Base-by-base conservation (phyloP, 2,113 vertebrate species). In the Pseudolaguvia tuberculata region DNA sequence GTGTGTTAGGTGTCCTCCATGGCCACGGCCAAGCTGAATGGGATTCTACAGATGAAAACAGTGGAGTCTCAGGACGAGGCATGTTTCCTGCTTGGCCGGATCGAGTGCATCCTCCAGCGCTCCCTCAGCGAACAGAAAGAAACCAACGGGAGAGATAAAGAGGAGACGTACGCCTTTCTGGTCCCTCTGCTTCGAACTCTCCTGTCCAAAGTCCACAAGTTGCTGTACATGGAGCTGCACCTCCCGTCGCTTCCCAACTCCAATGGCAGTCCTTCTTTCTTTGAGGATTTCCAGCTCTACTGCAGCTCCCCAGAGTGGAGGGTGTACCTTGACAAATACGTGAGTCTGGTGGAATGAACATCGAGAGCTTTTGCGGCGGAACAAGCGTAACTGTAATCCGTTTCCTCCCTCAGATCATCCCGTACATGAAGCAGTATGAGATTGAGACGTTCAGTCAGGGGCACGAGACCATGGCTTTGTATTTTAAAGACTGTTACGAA, bases 351-450 rank as follows among this genome's bases (percentile, higher is more conserved):
- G 7, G 8, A 18, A 20, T 23, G 47, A 27, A 27, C 14, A 35
- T 12, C 5, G 14, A n/a, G 29, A 58, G 18, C 48, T 74, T 25
- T 35, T 35, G n/a, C n/a, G n/a, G n/a, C 31, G 0, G 3, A 3
- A 4, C 7, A 25, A 9, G 56, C 25, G 13, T 45, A 50, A 50
- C 35, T 23, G 59, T 51, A 27, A 42, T 73, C 69, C 3, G 42
- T 69, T 52, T 18, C 20, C n/a, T 11, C 67, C 25, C 52, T 45
- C 83, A 99, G 96, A 99, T 99, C 81, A 92, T 98, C 83, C 96
- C 95, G 17, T 96, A 96, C 76, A 98, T 98, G 97, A 98, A 97
- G 86, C 95, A 97, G 47, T 97, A 98, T 79, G 97, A 99, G 86
- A 91, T 94, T 0, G 94, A 93, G 81, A 96, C 88, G 20, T 98